These are phyloP conservation scores for Nothocercus julius DNA, from an alignment of 2,113 vertebrate genomes.

Conservation along the genomic window DNA sequence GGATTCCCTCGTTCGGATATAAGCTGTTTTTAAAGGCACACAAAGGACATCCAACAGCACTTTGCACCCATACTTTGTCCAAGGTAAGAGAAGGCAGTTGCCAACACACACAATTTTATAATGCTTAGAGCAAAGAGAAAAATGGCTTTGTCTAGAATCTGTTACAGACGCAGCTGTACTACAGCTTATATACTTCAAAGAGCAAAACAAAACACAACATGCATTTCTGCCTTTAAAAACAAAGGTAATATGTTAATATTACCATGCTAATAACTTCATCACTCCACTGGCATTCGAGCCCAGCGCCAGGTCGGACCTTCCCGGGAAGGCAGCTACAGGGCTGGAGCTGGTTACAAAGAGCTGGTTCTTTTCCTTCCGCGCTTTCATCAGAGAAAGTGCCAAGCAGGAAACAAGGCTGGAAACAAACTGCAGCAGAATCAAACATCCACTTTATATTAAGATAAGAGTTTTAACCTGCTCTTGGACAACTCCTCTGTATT, in stretches of 20 bases:
- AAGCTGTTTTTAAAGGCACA: not conserved
- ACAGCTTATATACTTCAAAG: not conserved
- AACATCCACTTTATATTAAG: not conserved
- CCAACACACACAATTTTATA: not conserved
- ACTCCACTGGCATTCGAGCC: not conserved
- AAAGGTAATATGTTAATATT: not conserved
- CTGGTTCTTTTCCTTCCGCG: not conserved
- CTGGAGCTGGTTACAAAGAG: not conserved
- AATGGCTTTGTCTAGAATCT: not conserved
- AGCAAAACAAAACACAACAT: not conserved
- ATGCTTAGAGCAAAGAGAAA: not conserved
- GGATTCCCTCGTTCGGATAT: not conserved
- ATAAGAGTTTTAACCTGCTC: not conserved
- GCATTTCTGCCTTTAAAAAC: not conserved
- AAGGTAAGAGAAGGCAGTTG: not conserved
- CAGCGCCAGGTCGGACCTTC: not conserved
- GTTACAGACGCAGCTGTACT: not conserved
- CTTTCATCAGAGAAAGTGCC: not conserved
- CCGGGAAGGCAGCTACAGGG: not conserved
- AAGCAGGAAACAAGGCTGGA: not conserved
- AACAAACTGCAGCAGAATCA: not conserved
- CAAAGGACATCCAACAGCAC: rapidly evolving
- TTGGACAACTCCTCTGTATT: not conserved
- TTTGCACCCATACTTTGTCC: not conserved
- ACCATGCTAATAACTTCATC: not conserved